These are phyloP conservation scores for Danio tinwini DNA, from an alignment of 2,797 vertebrate species.

Conservation along the genomic window DNA sequence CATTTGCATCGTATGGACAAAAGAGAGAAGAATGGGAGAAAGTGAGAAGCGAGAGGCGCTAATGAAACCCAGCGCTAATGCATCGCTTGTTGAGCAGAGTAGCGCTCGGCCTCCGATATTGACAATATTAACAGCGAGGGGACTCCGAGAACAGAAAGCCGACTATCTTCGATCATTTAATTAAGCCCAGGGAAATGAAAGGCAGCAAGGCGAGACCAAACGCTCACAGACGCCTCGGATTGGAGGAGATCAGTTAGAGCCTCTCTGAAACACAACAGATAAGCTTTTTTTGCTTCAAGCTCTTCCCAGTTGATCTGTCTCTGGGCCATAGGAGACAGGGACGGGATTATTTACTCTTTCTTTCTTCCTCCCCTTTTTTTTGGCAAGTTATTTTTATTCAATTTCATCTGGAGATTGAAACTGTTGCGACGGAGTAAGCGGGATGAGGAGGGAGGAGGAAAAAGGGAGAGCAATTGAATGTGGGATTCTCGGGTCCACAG, in stretches of 20 bases:
- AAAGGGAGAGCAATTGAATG: constrained; percentile 54
- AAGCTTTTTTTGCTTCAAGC: constrained; percentile 55
- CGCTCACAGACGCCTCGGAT: constrained; percentile 56
- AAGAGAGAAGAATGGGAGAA: constrained; percentile 47
- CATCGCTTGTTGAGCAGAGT: constrained; percentile 26
- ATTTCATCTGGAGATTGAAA: constrained; percentile 55
- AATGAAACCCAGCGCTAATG: constrained; percentile 47
- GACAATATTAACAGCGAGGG: constrained; percentile 54
- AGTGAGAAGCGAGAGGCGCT: neutral
- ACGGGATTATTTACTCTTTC: constrained; percentile 50
- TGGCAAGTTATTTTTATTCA: constrained; percentile 45
- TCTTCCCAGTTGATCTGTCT: constrained; percentile 47
- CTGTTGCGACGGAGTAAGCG: constrained; percentile 30
- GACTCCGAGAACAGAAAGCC: constrained; percentile 44
- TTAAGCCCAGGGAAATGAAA: constrained; percentile 60
- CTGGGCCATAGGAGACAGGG: constrained; percentile 35
- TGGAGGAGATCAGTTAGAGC: constrained; percentile 44
- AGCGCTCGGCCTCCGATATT: constrained; percentile 36
- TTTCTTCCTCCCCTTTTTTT: constrained; percentile 38
- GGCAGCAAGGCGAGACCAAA: constrained; percentile 59
- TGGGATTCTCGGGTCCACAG: constrained; percentile 45
- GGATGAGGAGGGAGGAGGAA: neutral
- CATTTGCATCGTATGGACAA: constrained; percentile 61
- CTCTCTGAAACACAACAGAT: constrained; percentile 51
- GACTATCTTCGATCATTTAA: constrained; percentile 63